Conservation (phyloP, 2,797 vertebrate species). For the Hylomyscus alleni region DNA sequence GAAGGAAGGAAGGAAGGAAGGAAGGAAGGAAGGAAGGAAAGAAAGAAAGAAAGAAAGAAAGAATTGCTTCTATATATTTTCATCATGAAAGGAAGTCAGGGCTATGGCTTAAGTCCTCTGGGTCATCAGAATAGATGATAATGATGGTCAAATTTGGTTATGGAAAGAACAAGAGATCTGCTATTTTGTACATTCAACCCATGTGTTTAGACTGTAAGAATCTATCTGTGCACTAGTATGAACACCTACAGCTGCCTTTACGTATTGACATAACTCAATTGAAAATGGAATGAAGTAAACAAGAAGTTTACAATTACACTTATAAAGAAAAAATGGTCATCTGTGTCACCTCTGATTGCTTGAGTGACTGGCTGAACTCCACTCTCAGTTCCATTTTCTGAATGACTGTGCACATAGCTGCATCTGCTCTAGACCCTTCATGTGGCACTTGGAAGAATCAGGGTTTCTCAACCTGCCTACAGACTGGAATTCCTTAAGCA, state of each 20-base stretch:
- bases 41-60: neutral
- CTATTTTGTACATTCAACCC: neutral
- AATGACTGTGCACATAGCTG: neutral
- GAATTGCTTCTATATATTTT: neutral
- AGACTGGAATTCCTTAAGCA: neutral
- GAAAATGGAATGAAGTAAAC: neutral
- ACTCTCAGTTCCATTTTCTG: neutral
- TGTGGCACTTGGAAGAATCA: neutral
- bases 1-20: too few relatives aligned
- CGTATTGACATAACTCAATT: neutral
- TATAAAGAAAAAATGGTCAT: neutral
- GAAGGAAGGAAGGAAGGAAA: too few relatives aligned
- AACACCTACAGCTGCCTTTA: neutral
- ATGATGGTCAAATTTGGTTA: neutral
- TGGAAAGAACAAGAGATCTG: neutral
- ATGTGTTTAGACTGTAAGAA: neutral
- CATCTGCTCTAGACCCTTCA: neutral
- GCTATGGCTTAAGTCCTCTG: neutral
- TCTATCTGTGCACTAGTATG: neutral
- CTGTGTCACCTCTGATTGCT: neutral
- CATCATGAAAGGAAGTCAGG: neutral
- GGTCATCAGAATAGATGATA: neutral
- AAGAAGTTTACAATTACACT: neutral
- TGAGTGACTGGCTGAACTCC: neutral
- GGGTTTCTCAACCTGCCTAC: constrained; percentile 15